A percentile compares a stretch with the other conserved stretches of the same genome.
These are phyloP conservation scores for Prietella phreatophila DNA, from an alignment of 2,113 vertebrate genomes.

Conservation along the genomic window DNA sequence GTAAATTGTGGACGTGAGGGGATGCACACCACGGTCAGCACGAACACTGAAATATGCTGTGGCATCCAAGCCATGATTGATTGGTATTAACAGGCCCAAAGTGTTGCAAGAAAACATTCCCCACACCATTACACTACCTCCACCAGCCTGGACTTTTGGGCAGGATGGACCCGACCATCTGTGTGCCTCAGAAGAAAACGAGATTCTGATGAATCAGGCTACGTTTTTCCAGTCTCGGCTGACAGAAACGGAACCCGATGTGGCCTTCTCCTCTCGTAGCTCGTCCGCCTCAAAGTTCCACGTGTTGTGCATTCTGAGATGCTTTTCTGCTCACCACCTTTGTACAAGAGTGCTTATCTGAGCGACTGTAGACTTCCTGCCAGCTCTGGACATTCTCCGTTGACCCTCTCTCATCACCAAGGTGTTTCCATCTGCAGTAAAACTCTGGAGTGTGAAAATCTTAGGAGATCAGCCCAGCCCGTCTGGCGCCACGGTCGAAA, in stretches of 20 bases:
- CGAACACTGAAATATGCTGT: not conserved
- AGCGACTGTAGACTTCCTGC: not conserved
- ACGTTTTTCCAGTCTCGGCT: not conserved
- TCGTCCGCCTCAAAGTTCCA: not conserved
- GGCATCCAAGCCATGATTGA: not conserved
- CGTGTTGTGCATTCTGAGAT: not conserved
- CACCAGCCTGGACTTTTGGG: not conserved
- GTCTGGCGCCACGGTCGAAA: not conserved
- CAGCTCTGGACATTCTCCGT: not conserved
- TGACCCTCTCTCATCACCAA: not conserved
- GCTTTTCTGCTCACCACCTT: not conserved
- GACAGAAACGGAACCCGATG: not conserved
- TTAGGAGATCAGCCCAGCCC: not conserved
- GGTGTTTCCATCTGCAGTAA: not conserved
- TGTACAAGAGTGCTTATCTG: not conserved
- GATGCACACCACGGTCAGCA: too few species aligned
- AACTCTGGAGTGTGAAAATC: not conserved
- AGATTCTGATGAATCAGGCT: not conserved
- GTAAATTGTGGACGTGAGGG: too few species aligned
- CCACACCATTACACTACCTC: not conserved
- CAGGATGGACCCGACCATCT: not conserved
- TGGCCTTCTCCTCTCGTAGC: not conserved
- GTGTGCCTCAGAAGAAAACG: not conserved
- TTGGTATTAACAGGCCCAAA: not conserved
- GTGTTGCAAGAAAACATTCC: not conserved